These are phyloP conservation scores for Capreolus pygargus DNA, from an alignment of 2,113 vertebrate species.

Conservation along the genomic window DNA sequence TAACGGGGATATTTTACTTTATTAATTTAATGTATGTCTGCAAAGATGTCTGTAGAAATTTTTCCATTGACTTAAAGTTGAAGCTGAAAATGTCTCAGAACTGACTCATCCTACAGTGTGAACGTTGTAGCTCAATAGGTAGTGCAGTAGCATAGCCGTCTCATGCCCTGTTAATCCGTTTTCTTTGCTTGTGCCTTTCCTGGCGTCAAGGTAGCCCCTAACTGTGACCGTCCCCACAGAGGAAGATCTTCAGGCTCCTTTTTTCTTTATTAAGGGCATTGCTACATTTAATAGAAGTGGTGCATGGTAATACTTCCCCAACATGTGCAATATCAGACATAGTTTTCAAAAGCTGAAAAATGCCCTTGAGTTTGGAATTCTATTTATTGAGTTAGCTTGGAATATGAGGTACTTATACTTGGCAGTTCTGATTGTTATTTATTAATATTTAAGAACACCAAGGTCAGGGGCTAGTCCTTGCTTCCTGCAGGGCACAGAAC, in stretches of 20 bases:
- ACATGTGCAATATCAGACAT: background rate
- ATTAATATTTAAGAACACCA: background rate
- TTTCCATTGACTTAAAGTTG: background rate
- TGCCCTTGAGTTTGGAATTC: background rate
- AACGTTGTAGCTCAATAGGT: background rate
- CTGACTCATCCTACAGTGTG: background rate
- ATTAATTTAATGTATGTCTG: background rate
- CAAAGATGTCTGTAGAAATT: background rate
- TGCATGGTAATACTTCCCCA: background rate
- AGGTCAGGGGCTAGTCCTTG: background rate
- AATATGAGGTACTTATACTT: background rate
- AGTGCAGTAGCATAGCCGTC: too few relatives aligned
- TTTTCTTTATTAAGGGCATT: background rate
- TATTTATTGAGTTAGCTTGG: background rate
- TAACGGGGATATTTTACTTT: background rate
- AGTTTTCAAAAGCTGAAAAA: background rate
- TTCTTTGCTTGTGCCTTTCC: background rate
- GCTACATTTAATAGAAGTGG: background rate
- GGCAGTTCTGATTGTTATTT: background rate
- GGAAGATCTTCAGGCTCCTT: background rate
- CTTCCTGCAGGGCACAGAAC: background rate
- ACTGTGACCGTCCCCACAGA: background rate
- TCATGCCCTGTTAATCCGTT: background rate
- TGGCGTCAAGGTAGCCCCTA: background rate
- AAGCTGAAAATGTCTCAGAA: background rate